These are phyloP conservation scores for Protobothrops mucrosquamatus DNA, from an alignment of 2,113 vertebrate species.

Conservation along the genomic window DNA sequence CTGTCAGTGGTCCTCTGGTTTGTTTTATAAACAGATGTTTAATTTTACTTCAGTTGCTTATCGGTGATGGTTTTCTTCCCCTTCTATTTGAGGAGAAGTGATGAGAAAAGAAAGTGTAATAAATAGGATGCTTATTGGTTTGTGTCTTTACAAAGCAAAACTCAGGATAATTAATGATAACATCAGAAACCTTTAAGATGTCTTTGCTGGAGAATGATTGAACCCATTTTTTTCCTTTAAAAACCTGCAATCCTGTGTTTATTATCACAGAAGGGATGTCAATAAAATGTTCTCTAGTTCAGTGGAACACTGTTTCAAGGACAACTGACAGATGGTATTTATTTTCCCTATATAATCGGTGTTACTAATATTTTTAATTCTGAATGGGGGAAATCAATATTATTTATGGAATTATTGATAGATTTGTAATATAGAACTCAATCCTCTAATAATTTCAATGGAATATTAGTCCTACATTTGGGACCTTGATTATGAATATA, in stretches of 20 bases:
- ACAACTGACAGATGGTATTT: not conserved
- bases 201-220: conserved; percentile 43
- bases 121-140: conserved; percentile 65
- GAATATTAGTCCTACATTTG: not conserved
- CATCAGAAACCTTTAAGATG: conserved; percentile 53
- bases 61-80: conserved; percentile 21
- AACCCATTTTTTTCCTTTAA: not conserved
- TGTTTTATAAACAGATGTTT: conserved; percentile 79
- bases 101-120: conserved; percentile 61
- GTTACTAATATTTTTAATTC: not conserved
- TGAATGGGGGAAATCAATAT: not conserved
- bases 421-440: not conserved
- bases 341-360: not conserved
- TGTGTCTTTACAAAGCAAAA: conserved; percentile 63
- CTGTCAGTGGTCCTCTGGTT: conserved; percentile 67
- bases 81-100: conserved; percentile 59
- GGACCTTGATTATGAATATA: not conserved
- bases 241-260: not conserved
- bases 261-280: not conserved
- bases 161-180: conserved; percentile 51
- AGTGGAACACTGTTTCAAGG: conserved; percentile 2
- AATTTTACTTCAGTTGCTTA: conserved; percentile 68
- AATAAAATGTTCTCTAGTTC: conserved; percentile 21
- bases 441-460: not conserved
- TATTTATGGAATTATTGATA: not conserved